Percentiles rank a stretch among this genome's conserved stretches.
These are phyloP conservation scores for Spizella passerina DNA, from an alignment of 2,797 vertebrate genomes.

Conservation along the genomic window DNA sequence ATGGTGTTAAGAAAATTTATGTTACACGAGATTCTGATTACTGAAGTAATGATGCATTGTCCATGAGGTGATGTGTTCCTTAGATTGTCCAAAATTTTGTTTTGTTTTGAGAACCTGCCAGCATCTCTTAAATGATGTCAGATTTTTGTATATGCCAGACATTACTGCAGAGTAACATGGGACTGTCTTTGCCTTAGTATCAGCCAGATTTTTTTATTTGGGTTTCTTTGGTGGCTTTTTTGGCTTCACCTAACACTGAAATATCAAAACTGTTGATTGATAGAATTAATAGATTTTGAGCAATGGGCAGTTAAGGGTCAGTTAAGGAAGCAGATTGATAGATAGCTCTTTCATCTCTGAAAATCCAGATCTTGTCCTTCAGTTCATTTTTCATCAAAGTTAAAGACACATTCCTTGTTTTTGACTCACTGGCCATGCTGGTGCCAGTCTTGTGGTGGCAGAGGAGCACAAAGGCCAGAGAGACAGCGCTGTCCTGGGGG, in stretches of 20 bases:
- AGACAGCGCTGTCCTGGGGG: background rate
- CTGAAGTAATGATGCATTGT: constrained; percentile 22
- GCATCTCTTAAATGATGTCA: constrained; percentile 49
- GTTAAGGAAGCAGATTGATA: background rate
- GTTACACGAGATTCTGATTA: background rate
- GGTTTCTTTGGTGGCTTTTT: constrained; percentile 18
- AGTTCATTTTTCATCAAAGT: background rate
- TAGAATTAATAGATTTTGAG: background rate
- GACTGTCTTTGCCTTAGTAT: constrained; percentile 51
- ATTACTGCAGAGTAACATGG: constrained; percentile 53
- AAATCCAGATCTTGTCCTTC: background rate
- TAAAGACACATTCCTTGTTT: background rate
- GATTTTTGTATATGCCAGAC: constrained; percentile 57
- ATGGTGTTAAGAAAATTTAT: constrained; percentile 21
- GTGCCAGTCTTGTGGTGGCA: background rate
- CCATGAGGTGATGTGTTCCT: constrained; percentile 50
- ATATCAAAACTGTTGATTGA: background rate
- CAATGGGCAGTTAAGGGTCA: background rate
- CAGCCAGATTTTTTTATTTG: background rate
- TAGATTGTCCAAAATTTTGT: constrained; percentile 38
- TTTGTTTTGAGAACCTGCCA: constrained; percentile 54
- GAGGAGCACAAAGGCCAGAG: background rate
- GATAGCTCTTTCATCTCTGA: background rate
- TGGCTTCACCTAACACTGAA: background rate
- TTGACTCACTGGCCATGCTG: background rate